Evolutionary conservation across 2,113 vertebrate genomes (phyloP), one percentile per base, ranked within the genome.

Genomic region (Microcebus ravelobensis): DNA sequence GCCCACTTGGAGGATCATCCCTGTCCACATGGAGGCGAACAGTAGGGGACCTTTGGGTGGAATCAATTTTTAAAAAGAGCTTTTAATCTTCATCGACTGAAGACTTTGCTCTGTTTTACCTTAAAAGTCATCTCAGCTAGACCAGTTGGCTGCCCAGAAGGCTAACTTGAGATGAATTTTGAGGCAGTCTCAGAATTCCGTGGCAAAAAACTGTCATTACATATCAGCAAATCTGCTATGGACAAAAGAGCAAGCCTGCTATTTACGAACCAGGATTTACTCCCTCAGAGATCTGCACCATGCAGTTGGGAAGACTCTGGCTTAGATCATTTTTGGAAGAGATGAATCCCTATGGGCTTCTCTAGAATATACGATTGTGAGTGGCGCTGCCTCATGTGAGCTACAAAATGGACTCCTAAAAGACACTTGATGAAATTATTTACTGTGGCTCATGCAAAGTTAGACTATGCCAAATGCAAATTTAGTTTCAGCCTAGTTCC

Each of bases 1-100:
- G 29, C 45, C 74, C 70, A 81, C 63, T 96, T 94, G 79, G 87
- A 96, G 36, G 74, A 83, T 79, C 67, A 89, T 89, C 52, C 17
- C 42, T 77, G 31, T 88, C 57, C 90, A 87, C 80, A 76, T 34
- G 83, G 83, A 86, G 76, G 57, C 59, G 2, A 89, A 52, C 36
- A 87, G 59, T 93, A 74, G 59, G 79, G 42, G 6, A 74, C 5
- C 25, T 76, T 17, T 20, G 59, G 17, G 17, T 68, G 83, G 23
- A 87, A 80, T 93, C 61, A 68, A 25, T 79, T 55, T 77, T 91
- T 57, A 1, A n/a, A 94, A 94, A 84, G 82, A 73, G 17, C 36
- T 96, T 96, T 94, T 90, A 71, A 55, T 96, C 80, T 87, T 65
- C n/a, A 87, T 77, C 0, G 2, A n/a, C 34, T 61, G 25, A 92